Evolutionary conservation across 2,888 invertebrate genomes (phyloP), one percentile per base, ranked within the genome.

Genomic region (Anagyrus pseudococci): DNA sequence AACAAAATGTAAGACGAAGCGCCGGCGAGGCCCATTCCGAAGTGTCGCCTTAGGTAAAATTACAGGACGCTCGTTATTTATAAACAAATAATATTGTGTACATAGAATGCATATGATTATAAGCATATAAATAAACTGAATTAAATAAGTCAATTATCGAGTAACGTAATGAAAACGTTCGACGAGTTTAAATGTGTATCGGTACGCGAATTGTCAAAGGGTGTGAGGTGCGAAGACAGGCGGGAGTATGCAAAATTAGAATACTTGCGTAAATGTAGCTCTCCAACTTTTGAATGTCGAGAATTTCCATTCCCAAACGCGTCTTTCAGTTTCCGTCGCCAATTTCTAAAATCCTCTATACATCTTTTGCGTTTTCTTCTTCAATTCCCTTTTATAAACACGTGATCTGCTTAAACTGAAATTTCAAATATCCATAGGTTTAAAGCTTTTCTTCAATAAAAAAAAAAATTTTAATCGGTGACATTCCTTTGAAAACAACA

Each of bases 111-210:
- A 23, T 25, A 50, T 62, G 55, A 52, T 23, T 55, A 50, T 63
- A 63, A 60, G 8, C 37, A 37, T 41, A n/a, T 62, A 53, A 57
- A 50, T 53, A 66, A 66, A 60, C 62, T 67, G 67, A 67, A 64
- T 67, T 64, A 61, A 67, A 61, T 61, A 64, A 64, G 67, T 67
- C 67, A 67, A 67, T 67, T 67, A 67, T 64, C 47, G 63, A 58
- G 29, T 62, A 56, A 56, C 58, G 46, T 54, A 55, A 50, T 15
- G 54, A 48, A 4, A 10, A 23, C 26, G 44, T 47, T 47, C 22
- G 48, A 37, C 20, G 40, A 44, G 48, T 33, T 19, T 55, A 44
- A 47, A 17, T 17, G 17, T 40, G 29, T 37, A 37, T 46, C 26
- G 26, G 40, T 41, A 44, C 17, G 33, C 10, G 33, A 57, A 19